These are phyloP conservation scores for Siderastrea radians DNA, from an alignment of 92 coral and sea anemone species.

Conservation along the genomic window DNA sequence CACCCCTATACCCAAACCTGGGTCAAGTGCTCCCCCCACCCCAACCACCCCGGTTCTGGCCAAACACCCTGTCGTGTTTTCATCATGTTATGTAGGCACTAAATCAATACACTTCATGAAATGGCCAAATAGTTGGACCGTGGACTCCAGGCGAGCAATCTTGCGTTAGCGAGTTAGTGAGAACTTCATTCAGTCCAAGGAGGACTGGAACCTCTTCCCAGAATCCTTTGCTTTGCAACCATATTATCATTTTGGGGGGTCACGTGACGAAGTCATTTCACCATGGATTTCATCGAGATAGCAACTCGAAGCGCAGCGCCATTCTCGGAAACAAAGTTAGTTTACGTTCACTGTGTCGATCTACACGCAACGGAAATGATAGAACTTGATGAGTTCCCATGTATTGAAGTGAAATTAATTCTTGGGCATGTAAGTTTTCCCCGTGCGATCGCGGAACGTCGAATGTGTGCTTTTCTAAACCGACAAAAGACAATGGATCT, in stretches of 20 bases:
- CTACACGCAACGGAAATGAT: slow-evolving; percentile 18
- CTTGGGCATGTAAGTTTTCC: slow-evolving; percentile 41
- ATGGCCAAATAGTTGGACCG: too few species aligned
- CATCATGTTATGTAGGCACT: too few species aligned
- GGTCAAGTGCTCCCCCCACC: too few species aligned
- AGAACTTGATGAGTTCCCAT: slow-evolving; percentile 16
- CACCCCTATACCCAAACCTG: too few species aligned
- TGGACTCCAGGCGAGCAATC: too few species aligned
- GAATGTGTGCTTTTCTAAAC: slow-evolving; percentile 12
- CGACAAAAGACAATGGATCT: background rate
- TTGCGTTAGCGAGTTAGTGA: too few species aligned
- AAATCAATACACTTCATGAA: too few species aligned
- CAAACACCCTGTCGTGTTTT: too few species aligned
- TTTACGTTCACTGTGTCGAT: background rate
- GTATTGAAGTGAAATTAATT: slow-evolving; percentile 25
- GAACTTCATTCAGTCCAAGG: too few species aligned
- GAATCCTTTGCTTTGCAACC: background rate
- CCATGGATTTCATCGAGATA: slow-evolving; percentile 14
- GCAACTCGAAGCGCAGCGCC: background rate
- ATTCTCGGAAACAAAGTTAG: background rate
- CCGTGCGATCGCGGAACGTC: slow-evolving; percentile 1
- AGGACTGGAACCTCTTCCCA: slow-evolving; percentile 11
- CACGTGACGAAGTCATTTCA: slow-evolving; percentile 6
- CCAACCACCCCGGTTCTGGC: too few species aligned
- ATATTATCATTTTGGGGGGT: slow-evolving; percentile 7